Base-by-base conservation (phyloP, 2,113 vertebrate genomes). In the Pangasianodon gigas region DNA sequence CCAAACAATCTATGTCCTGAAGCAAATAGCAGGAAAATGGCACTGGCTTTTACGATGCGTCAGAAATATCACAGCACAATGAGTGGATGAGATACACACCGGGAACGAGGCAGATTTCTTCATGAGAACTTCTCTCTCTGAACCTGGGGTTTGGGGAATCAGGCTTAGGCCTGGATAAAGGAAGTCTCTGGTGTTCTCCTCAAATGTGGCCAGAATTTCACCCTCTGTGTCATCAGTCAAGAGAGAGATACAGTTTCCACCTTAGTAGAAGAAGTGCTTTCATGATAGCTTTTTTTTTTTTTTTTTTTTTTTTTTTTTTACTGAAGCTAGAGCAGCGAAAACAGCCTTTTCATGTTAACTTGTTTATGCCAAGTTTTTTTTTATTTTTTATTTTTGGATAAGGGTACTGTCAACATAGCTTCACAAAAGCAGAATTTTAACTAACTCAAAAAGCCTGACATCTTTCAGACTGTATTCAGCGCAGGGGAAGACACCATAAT, bases 101-200 rank as follows among this genome's bases (percentile, higher is more conserved):
- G 95, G 94, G 92, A 98, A 97, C 84, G 92, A 95, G 93, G 94
- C 92, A 37, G 96, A 96, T 90, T 95, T 97, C 95, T 96, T 98
- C 98, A 99, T 97, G 94, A 97, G 95, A 92, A 97, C 94, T 90
- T 98, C 97, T 94, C 97, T 97, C 92, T 96, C 95, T 92, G 95
- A 94, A 92, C 95, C 95, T 90, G 93, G 94, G 91, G 93, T 94
- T 91, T 95, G 95, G 86, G 92, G 91, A 89, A 94, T 94, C 92
- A 96, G 93, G 90, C 95, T 96, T 92, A 95, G 96, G 92, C 96
- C 96, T 86, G 97, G 97, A 92, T 97, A 98, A 94, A 99, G 95
- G 94, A 99, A 98, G 91, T 97, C 96, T 95, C 97, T 96, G 93
- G 96, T 98, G 93, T 96, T 97, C 93, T 97, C 96, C 93, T 97